These are phyloP conservation scores for Pammene aurita DNA, from an alignment of 2,888 invertebrate genomes.

Conservation along the genomic window DNA sequence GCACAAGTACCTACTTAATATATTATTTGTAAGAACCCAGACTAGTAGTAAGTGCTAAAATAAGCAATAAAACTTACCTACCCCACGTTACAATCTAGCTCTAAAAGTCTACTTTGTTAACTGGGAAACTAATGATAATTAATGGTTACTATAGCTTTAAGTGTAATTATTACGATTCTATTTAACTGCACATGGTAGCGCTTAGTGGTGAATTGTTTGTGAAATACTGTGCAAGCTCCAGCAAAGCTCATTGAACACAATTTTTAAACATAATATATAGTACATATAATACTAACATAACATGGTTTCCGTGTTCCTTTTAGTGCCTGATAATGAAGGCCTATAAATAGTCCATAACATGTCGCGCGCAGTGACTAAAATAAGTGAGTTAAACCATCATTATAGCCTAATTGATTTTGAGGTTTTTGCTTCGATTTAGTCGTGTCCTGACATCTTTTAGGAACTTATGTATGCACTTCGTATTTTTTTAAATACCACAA, in stretches of 20 bases:
- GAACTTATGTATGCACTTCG: too few relatives aligned
- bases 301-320: too few relatives aligned
- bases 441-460: too few relatives aligned
- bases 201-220: neutral
- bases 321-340: too few relatives aligned
- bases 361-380: too few relatives aligned
- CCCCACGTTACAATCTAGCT: neutral
- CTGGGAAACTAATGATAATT: neutral
- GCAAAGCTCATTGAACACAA: neutral
- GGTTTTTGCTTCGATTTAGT: too few relatives aligned
- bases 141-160: neutral
- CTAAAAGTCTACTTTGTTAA: neutral
- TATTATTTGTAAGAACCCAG: neutral
- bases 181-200: neutral
- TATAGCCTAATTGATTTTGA: too few relatives aligned
- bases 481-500: too few relatives aligned
- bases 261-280: too few relatives aligned
- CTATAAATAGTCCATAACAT: too few relatives aligned
- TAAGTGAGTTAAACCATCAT: too few relatives aligned
- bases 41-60: neutral
- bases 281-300: too few relatives aligned
- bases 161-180: neutral
- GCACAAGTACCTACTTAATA: neutral
- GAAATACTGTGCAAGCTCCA: neutral
- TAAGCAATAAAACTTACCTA: neutral